These are phyloP conservation scores for Ceratina australensis DNA, from an alignment of 1,140 invertebrate genomes.

Conservation along the genomic window DNA sequence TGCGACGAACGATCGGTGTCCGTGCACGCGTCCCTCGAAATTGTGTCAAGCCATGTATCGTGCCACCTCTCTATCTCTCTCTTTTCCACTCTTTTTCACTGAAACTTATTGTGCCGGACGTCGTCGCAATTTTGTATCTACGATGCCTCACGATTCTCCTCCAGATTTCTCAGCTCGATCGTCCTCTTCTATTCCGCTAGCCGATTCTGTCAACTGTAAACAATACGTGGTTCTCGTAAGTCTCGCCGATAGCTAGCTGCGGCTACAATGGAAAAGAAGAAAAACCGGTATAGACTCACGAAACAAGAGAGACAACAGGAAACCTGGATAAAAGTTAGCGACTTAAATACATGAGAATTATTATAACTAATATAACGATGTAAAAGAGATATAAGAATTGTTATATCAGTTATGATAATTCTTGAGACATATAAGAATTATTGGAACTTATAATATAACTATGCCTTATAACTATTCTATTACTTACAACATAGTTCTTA, in stretches of 20 bases:
- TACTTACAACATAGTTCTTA: too few species aligned
- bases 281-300: not conserved
- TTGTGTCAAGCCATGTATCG: slow-evolving; percentile 27
- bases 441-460: too few species aligned
- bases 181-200: slow-evolving; percentile 28
- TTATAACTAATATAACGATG: too few species aligned
- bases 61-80: not conserved
- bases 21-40: slow-evolving; percentile 12
- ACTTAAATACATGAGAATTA: too few species aligned
- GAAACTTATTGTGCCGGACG: slow-evolving; percentile 35
- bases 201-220: slow-evolving; percentile 56
- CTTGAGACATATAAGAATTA: too few species aligned
- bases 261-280: not conserved
- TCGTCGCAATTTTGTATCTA: slow-evolving; percentile 43
- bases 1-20: slow-evolving; percentile 16
- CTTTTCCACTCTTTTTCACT: not conserved
- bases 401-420: too few species aligned
- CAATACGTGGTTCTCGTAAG: slow-evolving; percentile 29
- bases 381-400: too few species aligned
- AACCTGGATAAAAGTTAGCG: too few species aligned
- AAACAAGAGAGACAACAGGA: too few species aligned
- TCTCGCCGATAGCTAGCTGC: not conserved
- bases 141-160: slow-evolving; percentile 47
- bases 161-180: slow-evolving; percentile 13
- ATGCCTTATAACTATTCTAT: too few species aligned